A percentile compares a stretch with the other conserved stretches of the same genome.
phyloP scores from a whole-genome alignment of 2,797 vertebrate species.

The Tragelaphus oryx region DNA sequence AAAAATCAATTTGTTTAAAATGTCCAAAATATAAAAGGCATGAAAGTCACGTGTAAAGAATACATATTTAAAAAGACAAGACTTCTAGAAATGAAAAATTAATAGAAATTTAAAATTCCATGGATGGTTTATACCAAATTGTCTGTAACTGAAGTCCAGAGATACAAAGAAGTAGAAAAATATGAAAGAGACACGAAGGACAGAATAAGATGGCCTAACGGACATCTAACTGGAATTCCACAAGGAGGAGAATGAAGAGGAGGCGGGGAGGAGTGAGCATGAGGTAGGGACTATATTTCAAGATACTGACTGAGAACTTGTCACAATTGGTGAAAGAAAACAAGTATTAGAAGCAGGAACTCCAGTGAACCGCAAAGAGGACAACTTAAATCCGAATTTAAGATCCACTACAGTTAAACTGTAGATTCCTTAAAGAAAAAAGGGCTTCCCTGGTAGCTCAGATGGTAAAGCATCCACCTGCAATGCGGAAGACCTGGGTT shows the following conservation, averaged over 20 bases:
- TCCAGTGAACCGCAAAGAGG: background rate
- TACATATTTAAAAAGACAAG: background rate
- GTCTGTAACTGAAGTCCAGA: background rate
- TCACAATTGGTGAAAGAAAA: background rate
- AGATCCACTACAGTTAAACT: background rate
- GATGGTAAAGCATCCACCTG: background rate
- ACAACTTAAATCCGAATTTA: background rate
- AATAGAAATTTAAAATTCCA: background rate
- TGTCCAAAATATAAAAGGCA: background rate
- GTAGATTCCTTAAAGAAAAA: background rate
- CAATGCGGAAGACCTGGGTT: background rate
- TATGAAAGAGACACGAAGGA: background rate
- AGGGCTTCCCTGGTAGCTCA: background rate
- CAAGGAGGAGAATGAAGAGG: background rate
- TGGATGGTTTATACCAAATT: background rate
- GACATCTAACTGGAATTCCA: background rate
- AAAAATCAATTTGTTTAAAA: background rate
- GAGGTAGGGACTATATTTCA: background rate
- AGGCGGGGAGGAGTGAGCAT: rapidly evolving
- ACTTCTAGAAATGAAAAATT: background rate
- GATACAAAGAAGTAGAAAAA: background rate
- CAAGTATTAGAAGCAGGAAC: background rate
- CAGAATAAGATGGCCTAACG: background rate
- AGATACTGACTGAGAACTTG: background rate
- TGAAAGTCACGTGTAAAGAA: background rate